Percentiles rank a stretch among this genome's conserved stretches.
phyloP scores from a whole-genome alignment of 92 coral and sea anemone species.

The Epizoanthus ramosus region DNA sequence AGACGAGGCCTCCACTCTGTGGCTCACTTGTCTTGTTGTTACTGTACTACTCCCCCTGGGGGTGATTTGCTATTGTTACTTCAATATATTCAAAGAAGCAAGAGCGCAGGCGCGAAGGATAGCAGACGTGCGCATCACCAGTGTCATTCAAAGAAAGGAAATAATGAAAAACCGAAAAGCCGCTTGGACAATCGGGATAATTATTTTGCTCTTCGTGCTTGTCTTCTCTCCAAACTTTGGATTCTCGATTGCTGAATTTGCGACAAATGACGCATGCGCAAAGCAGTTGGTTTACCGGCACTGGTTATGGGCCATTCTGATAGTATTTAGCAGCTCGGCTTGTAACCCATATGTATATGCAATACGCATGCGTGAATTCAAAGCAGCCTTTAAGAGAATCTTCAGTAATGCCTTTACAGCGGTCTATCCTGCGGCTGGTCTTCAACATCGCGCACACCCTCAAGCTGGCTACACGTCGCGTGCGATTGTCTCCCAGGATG shows the following conservation, averaged over 20 bases:
- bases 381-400: background rate
- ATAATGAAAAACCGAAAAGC: constrained; percentile 39
- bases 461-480: no score
- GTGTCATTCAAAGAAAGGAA: no score
- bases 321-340: constrained; percentile 58
- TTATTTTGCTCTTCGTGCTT: constrained; percentile 44
- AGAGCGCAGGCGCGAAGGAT: no score
- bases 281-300: constrained; percentile 43
- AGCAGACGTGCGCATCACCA: no score
- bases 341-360: constrained; percentile 59
- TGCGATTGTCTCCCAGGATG: no score
- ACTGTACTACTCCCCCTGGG: constrained; percentile 45
- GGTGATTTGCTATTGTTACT: constrained; percentile 44
- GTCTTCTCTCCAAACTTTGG: constrained; percentile 57
- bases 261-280: constrained; percentile 30
- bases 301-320: constrained; percentile 62
- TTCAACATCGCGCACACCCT: no score
- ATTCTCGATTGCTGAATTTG: constrained; percentile 45
- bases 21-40: constrained; percentile 43
- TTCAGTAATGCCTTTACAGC: no score
- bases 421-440: no score
- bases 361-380: constrained; percentile 46
- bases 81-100: constrained; percentile 37
- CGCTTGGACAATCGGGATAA: constrained; percentile 44
- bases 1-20: constrained; percentile 33